Evolutionary conservation across 1,140 invertebrate species (phyloP), one percentile per base, ranked within the genome.

Genomic region (Lordiphosa collinella): DNA sequence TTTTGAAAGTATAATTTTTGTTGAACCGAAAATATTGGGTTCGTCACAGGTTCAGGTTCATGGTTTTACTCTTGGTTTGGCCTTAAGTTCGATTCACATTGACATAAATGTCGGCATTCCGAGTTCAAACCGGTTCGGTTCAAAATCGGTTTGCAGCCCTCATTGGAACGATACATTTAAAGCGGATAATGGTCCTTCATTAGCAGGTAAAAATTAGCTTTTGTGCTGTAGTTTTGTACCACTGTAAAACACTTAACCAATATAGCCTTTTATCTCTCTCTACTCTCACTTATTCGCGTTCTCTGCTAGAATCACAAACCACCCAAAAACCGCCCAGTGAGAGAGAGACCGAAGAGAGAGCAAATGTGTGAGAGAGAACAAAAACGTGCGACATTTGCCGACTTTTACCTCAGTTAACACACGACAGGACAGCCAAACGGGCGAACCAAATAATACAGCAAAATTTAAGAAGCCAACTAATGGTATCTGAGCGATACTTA

Each of bases 381-480:
- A 25, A 18, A 22, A 12, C 31, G 12, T 61, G 66, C 61, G 57
- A 47, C 43, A 60, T 48, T 52, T 40, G 52, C 44, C 37, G 62
- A 75, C 22, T 22, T 54, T 14, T 38, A 49, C 43, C 62, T 82
- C 78, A 82, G 76, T 82, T 76, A 71, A 71, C 67, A 71, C 58
- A 67, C 78, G 71, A 72, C 66, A 82, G 76, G 78, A 82, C 66
- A 70, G 58, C 58, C 58, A 61, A 69, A 64, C 71, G 62, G 75
- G 51, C 55, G 52, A 68, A 16, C 55, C 37, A 51, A 56, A 67
- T 40, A 41, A 31, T 36, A 12, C 32, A 44, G 44, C 18, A 22
- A 43, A 44, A 40, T 12, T 8, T 16, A 7, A 34, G 10, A 36
- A 35, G 14, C 47, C 43, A 36, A 36, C 34, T 16, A 34, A 34